Percentiles rank a stretch among this genome's conserved stretches.
Conservation (phyloP, 2,888 invertebrate species). For the Dasysyrphus albostriatus region DNA sequence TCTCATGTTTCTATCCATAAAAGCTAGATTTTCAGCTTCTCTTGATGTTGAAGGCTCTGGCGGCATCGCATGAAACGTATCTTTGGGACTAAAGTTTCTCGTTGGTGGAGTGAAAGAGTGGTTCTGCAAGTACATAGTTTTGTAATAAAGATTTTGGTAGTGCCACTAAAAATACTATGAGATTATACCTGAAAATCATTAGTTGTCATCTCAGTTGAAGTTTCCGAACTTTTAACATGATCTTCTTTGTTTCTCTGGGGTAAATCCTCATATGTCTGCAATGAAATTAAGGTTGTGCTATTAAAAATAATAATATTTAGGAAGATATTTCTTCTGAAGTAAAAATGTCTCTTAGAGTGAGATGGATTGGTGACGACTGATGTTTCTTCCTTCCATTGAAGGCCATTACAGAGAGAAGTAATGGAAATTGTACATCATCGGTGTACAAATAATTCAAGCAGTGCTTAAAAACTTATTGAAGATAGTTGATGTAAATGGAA, state of each 20-base stretch:
- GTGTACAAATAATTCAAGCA: too few species aligned
- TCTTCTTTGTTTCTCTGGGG: constrained; percentile 69
- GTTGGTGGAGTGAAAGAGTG: constrained; percentile 85
- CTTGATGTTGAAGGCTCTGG: constrained; percentile 29
- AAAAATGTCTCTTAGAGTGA: too few species aligned
- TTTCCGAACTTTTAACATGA: neutral
- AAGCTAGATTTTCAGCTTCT: constrained; percentile 64
- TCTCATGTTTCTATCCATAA: constrained; percentile 77
- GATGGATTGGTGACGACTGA: too few species aligned
- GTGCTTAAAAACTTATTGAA: too few species aligned
- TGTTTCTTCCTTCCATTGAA: too few species aligned
- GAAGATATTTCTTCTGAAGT: too few species aligned
- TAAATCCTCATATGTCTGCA: constrained; percentile 86
- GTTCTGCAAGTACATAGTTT: constrained; percentile 82
- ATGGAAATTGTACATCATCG: too few species aligned
- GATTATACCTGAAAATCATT: constrained; percentile 48
- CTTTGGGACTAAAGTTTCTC: constrained; percentile 84
- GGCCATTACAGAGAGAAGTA: too few species aligned
- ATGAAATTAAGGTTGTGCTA: constrained; percentile 52
- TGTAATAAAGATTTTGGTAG: neutral
- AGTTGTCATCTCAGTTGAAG: constrained; percentile 33
- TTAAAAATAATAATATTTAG: neutral
- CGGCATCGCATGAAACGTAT: constrained; percentile 7
- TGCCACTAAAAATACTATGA: neutral
- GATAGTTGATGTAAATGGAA: too few species aligned